Conservation (phyloP, 2,113 vertebrate species). For the Phylloscopus trochiloides region DNA sequence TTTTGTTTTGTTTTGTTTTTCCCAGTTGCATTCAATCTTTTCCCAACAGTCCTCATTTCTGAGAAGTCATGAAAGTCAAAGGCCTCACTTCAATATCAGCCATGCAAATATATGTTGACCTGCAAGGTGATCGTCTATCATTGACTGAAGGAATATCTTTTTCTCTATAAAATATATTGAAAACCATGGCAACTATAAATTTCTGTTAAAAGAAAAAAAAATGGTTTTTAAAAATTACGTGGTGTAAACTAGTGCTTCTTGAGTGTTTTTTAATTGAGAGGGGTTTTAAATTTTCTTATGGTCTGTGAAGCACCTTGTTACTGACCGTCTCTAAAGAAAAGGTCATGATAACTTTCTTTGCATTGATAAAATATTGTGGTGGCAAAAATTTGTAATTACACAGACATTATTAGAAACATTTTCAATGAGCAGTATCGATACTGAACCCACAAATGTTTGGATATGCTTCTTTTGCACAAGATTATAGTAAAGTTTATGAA, state of each 20-base stretch:
- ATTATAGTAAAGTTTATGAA: neutral
- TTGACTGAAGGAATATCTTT: neutral
- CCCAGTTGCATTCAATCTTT: neutral
- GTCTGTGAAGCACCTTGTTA: neutral
- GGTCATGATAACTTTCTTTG: neutral
- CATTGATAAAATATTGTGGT: neutral
- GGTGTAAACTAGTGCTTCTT: neutral
- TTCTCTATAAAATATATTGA: neutral
- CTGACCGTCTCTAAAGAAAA: neutral
- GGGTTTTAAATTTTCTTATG: neutral
- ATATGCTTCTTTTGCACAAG: neutral
- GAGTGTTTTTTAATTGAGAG: neutral
- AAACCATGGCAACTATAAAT: neutral
- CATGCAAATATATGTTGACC: neutral
- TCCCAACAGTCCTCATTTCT: neutral
- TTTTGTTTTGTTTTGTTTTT: neutral
- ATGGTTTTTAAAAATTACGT: neutral
- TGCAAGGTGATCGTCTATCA: neutral
- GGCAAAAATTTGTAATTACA: neutral
- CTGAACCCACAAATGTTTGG: neutral
- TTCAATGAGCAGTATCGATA: neutral
- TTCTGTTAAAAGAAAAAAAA: neutral
- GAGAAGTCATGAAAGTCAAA: neutral
- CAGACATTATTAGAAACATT: neutral
- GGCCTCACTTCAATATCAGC: neutral